phyloP scores from a whole-genome alignment of 2,888 invertebrate species.

The Xestia c-nigrum region DNA sequence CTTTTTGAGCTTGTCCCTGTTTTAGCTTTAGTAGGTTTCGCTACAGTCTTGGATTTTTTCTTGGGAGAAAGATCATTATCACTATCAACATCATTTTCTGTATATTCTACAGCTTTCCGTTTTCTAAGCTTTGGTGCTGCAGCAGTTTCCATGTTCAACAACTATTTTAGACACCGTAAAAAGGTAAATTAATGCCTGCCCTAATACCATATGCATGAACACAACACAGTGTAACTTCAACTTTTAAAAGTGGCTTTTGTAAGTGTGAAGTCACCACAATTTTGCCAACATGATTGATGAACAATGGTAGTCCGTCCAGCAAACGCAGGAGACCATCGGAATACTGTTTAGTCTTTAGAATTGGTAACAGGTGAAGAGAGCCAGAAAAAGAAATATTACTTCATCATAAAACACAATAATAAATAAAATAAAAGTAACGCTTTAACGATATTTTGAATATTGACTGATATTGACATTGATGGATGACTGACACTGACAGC shows the following conservation, averaged over 20 bases:
- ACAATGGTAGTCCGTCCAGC: not conserved
- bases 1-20: conserved; percentile 20
- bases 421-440: not conserved
- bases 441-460: conserved; percentile 4
- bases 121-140: conserved; percentile 63
- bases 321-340: not conserved
- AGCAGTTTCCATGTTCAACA: conserved; percentile 42
- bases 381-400: not conserved
- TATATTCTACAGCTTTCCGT: conserved; percentile 67
- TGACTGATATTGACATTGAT: not conserved
- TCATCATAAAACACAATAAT: no score
- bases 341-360: no score
- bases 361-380: not conserved
- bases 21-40: conserved; percentile 42
- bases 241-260: not conserved
- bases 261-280: conserved; percentile 6
- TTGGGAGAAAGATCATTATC: conserved; percentile 39
- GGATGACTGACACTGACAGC: not conserved
- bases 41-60: conserved; percentile 52
- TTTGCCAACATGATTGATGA: not conserved
- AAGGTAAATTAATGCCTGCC: not conserved
- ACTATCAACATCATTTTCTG: conserved; percentile 50
- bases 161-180: not conserved
- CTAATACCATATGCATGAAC: not conserved
- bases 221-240: not conserved